Base-by-base conservation (phyloP, 2,888 invertebrate genomes). In the Brenthis ino region DNA sequence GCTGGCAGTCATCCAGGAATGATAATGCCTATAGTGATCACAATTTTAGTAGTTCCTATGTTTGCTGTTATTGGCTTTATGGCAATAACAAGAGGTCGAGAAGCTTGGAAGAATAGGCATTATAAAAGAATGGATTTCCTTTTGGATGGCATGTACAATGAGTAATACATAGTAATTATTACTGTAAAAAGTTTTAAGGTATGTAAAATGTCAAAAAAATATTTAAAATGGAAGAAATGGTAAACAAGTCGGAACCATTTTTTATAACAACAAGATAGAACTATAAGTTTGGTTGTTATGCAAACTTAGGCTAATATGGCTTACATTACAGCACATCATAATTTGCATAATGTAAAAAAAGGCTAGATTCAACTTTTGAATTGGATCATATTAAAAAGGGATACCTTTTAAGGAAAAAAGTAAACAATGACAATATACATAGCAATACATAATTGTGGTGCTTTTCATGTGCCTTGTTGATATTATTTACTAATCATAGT, bases 131-230 rank as follows among this genome's bases (percentile, higher is more conserved):
- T 97, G 97, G 97, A 97, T 86, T 97, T 96, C 82, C 93, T 97
- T 14, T 95, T 97, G 67, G 97, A 97, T 86, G 97, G 97, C 78
- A 97, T 97, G 96, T 97, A 97, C 82, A 97, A 97, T 89, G 96
- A 96, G 82, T 96, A 87, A 82, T 11, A n/a, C 20, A 51, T 6
- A 24, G 6, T 57, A 37, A 51, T 37, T 11, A 3, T 11, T 20
- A 53, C 14, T 63, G 12, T 12, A n/a, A 51, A 16, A 11, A 60
- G 6, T 51, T 50, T 2, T 61, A 16, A 13, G n/a, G 28, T 28
- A 60, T 6, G 13, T 28, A n/a, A 11, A 28, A 48, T 11, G 3
- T 43, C 37, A 43, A 43, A 43, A 37, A 43, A 43, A 8, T 11
- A 43, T 43, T 43, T 11, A 43, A 43, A 37, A 43, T 11, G 37